phyloP scores from a whole-genome alignment of 2,797 vertebrate species.

The Sitta carolinensis region DNA sequence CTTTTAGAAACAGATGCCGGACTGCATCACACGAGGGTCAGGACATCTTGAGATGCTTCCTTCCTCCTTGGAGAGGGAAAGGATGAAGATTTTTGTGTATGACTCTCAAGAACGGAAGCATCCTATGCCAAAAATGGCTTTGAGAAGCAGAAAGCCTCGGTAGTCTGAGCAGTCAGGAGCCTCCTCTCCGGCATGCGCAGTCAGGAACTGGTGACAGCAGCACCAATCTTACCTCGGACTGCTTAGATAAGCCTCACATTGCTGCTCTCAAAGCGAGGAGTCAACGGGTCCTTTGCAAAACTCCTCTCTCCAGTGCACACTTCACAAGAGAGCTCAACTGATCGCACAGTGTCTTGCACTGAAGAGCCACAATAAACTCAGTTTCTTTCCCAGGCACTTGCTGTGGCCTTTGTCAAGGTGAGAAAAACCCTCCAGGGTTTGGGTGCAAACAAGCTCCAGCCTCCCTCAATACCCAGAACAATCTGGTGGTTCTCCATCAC shows the following conservation, averaged over 20 bases:
- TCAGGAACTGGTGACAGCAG: background rate
- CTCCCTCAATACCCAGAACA: background rate
- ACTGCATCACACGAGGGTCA: background rate
- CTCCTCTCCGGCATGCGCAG: accelerated
- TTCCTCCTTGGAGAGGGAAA: background rate
- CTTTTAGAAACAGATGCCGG: background rate
- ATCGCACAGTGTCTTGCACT: background rate
- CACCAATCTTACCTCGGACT: background rate
- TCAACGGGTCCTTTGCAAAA: background rate
- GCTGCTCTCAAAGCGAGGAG: background rate
- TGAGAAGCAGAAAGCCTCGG: background rate
- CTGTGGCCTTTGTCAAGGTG: background rate
- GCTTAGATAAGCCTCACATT: background rate
- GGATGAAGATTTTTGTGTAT: background rate
- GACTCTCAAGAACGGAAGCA: background rate
- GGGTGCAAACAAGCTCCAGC: background rate
- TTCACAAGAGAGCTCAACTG: background rate
- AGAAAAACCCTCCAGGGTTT: background rate
- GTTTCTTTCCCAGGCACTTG: background rate
- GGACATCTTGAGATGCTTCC: background rate
- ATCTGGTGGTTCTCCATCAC: accelerated
- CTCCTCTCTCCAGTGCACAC: background rate
- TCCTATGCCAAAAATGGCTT: background rate
- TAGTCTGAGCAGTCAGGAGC: background rate
- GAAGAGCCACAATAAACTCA: background rate